Evolutionary conservation across 2,113 vertebrate genomes (phyloP), one percentile per base, ranked within the genome.

Genomic region (Myrmophylax atrothorax): DNA sequence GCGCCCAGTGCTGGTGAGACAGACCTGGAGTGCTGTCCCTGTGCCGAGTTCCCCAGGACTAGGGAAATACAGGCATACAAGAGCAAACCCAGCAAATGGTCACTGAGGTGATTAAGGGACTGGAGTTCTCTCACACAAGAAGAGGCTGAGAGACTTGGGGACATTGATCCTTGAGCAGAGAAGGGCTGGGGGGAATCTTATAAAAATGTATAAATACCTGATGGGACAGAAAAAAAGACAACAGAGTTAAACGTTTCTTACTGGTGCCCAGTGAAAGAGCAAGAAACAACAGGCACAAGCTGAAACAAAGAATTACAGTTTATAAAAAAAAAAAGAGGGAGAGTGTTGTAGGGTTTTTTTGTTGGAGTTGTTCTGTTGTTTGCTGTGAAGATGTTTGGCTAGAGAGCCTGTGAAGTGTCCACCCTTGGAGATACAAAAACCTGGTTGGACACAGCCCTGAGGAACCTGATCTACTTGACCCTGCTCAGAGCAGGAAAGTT

Each of bases 101-200:
- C 68, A 47, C 47, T 8, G 31, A 47, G 23, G 14, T 42, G 22
- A 38, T 13, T 2, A 49, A 53, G 35, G 28, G 9, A 20, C n/a
- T 18, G 37, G 42, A 77, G 14, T 2, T 33, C 64, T 64, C 9
- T 49, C 56, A n/a, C 5, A 6, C 0, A 0, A 46, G 55, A 50
- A 53, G n/a, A 77, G n/a, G 24, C 31, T 74, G 64, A 49, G 49
- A 44, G 38, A 28, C 14, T 3, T 47, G 52, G 29, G 46, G 10
- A 58, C 1, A 1, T 5, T 7, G 8, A 59, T 56, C 33, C 18
- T 52, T 3, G 1, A 80, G 46, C 10, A 47, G 46, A 40, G 25
- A 69, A 33, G 23, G 23, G 23, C 53, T 18, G 4, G 26, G 26
- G 13, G 8, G 7, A 68, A 38, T n/a, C 38, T 69, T 69, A 60